Percentiles rank a stretch among this genome's conserved stretches.
phyloP scores from a whole-genome alignment of 1,140 invertebrate species.

The Ostrea edulis region DNA sequence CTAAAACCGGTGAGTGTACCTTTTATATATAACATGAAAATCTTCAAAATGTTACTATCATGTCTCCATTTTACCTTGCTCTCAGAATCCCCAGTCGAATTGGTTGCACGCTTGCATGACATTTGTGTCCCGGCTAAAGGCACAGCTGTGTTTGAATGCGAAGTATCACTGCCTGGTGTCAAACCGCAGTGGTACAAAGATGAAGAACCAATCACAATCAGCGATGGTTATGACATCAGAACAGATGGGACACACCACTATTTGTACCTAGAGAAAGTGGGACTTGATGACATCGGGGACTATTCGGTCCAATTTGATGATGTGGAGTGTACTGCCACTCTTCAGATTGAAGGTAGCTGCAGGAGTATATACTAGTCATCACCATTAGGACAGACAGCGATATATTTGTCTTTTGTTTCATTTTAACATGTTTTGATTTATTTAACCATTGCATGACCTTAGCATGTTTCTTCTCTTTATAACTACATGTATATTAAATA shows the following conservation, averaged over 20 bases:
- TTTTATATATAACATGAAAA: neutral
- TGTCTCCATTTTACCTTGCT: constrained; percentile 36
- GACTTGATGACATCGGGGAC: constrained; percentile 51
- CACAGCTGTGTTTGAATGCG: constrained; percentile 83
- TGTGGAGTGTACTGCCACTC: constrained; percentile 42
- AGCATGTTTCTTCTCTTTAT: constrained; percentile 2
- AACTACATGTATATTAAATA: neutral
- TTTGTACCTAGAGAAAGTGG: constrained; percentile 57
- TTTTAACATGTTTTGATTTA: constrained; percentile 8
- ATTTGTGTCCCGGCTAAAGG: constrained; percentile 82
- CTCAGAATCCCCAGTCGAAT: constrained; percentile 60
- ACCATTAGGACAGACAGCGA: neutral
- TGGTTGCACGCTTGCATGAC: constrained; percentile 74
- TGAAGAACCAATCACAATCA: constrained; percentile 80
- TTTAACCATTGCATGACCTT: constrained; percentile 25
- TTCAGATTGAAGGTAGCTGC: constrained; percentile 54
- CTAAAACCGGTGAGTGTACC: neutral
- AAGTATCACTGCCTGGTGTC: constrained; percentile 86
- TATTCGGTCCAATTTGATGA: constrained; percentile 56
- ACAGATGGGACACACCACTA: constrained; percentile 64
- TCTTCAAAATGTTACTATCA: neutral
- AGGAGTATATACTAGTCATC: constrained; percentile 1
- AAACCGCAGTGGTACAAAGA: constrained; percentile 92
- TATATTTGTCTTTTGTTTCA: constrained; percentile 3
- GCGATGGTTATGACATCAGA: constrained; percentile 87